Base-by-base conservation (phyloP, 2,797 vertebrate species). In the Falco biarmicus region DNA sequence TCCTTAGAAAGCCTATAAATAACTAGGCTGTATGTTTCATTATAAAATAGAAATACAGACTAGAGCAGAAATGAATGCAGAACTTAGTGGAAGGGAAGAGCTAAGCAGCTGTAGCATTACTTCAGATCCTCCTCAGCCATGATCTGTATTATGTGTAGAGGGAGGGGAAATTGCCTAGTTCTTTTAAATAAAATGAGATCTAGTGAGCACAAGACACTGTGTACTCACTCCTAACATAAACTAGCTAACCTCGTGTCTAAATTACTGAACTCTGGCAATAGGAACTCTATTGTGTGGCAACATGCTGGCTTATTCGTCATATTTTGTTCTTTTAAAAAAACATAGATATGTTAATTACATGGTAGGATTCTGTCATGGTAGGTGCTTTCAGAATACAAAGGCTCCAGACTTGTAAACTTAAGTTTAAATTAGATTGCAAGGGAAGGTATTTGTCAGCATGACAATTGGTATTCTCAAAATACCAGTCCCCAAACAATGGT, bases 1-100 rank as follows among this genome's bases (percentile, higher is more conserved):
- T 98, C 97, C 97, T 96, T 94, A 89, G 93, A 97, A 98, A 98
- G 95, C 97, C 96, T 96, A 95, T 98, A 98, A 98, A 96, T 98
- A 98, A 97, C 96, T 95, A 96, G 97, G 78, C 97, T 97, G 88
- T 96, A 90, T 97, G 85, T 97, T 98, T 97, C 97, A 96, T 97
- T 97, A 92, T 97, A 84, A 97, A 98, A 97, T 87, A 96, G 81
- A 97, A 96, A 96, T 95, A 96, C 56, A 61, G 83, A 80, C 80
- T 90, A 75, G 91, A 96, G 94, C 75, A 97, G 68, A 94, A 97
- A 95, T 95, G 70, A 95, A 84, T 92, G 90, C 82, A 95, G 76
- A 96, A 87, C 7, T 84, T 95, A 85, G 45, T 96, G 87, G 68
- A 71, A 64, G 63, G 66, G 70, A 92, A 96, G 81, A 88, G 61